A percentile compares a stretch with the other conserved stretches of the same genome.
Conservation (phyloP, 2,888 invertebrate genomes). For the Synanthedon tipuliformis region DNA sequence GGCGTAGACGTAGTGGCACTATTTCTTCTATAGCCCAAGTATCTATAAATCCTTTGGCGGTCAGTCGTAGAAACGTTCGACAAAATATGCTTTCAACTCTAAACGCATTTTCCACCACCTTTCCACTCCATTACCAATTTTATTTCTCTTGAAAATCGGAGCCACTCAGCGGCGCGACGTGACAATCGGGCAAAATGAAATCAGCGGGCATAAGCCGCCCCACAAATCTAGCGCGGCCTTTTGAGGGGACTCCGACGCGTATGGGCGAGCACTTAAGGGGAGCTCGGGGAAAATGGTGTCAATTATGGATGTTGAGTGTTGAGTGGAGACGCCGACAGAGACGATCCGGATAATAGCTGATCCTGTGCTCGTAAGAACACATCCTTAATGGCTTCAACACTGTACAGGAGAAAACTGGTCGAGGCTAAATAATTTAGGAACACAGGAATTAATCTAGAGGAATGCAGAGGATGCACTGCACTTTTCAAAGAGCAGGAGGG, state of each 20-base stretch:
- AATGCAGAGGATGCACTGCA: too few relatives aligned
- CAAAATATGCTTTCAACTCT: slow-evolving; percentile 26
- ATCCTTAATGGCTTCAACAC: too few relatives aligned
- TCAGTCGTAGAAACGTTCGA: neutral
- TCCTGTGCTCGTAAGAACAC: neutral
- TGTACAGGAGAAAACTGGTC: too few relatives aligned
- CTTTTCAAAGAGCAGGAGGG: too few relatives aligned
- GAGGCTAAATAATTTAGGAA: too few relatives aligned
- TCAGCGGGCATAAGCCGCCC: slow-evolving; percentile 60
- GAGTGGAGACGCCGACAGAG: neutral
- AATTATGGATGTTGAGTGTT: slow-evolving; percentile 64
- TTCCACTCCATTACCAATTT: slow-evolving; percentile 67
- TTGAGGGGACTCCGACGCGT: slow-evolving; percentile 25
- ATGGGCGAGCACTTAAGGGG: slow-evolving; percentile 58
- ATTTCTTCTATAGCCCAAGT: too few relatives aligned
- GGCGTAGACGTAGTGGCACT: too few relatives aligned
- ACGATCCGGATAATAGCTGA: neutral
- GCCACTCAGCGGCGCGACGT: slow-evolving; percentile 55
- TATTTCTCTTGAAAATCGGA: slow-evolving; percentile 55
- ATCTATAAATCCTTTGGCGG: neutral
- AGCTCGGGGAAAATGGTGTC: slow-evolving; percentile 53
- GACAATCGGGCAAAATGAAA: slow-evolving; percentile 63
- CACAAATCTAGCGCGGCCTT: slow-evolving; percentile 55
- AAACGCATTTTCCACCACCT: slow-evolving; percentile 32
- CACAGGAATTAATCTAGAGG: too few relatives aligned